Evolutionary conservation across 1,140 invertebrate genomes (phyloP).

Genomic region (Hycleus cichorii): DNA sequence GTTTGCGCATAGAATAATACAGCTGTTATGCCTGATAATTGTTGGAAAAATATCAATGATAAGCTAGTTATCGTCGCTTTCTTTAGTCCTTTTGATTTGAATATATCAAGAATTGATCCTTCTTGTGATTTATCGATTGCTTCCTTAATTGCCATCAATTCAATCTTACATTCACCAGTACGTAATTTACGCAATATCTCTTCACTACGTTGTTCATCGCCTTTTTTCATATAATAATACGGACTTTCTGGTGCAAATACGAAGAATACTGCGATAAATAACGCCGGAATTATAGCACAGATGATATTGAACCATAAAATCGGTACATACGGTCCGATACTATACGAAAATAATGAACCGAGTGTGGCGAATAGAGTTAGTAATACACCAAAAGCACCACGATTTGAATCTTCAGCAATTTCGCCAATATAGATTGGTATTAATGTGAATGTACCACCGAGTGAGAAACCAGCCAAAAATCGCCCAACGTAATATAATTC

Average conservation of each 20-base stretch:
- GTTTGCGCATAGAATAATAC: slow-evolving; percentile 71
- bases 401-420: too few species aligned
- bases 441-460: too few species aligned
- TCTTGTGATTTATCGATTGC: slow-evolving; percentile 21
- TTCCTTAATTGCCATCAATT: slow-evolving; percentile 23
- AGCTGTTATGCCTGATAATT: slow-evolving; percentile 73
- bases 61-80: slow-evolving; percentile 63
- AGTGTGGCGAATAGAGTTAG: not conserved
- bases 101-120: slow-evolving; percentile 48
- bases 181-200: not conserved
- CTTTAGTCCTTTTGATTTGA: slow-evolving; percentile 47
- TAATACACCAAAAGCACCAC: not conserved
- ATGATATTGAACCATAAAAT: not conserved
- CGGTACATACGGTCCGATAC: not conserved
- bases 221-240: not conserved
- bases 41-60: slow-evolving; percentile 63
- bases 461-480: too few species aligned
- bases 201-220: slow-evolving; percentile 35
- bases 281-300: not conserved
- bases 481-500: too few species aligned
- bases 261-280: not conserved
- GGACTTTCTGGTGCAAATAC: not conserved
- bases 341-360: not conserved
- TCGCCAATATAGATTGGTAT: too few species aligned
- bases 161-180: slow-evolving; percentile 20